phyloP scores from a whole-genome alignment of 2,888 invertebrate species.

The Lycocerus yunnanus region DNA sequence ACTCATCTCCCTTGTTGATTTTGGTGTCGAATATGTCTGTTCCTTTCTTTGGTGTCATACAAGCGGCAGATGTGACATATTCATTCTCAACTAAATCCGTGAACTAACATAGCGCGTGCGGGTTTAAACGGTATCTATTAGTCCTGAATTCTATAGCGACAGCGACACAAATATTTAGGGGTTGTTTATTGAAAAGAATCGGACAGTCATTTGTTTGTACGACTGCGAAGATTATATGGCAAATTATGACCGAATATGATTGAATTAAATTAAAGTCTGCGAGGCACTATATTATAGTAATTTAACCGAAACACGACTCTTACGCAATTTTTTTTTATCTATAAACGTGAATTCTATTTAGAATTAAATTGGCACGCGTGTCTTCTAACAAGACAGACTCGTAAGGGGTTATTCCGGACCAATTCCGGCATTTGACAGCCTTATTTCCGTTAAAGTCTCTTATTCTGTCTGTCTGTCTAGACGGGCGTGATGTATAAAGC shows the following conservation, averaged over 20 bases:
- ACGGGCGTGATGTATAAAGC: constrained; percentile 22
- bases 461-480: constrained; percentile 34
- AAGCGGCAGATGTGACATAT: constrained; percentile 32
- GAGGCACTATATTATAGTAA: not conserved
- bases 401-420: constrained; percentile 34
- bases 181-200: constrained; percentile 6
- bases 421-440: constrained; percentile 36
- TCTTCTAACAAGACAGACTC: constrained; percentile 34
- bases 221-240: constrained; percentile 27
- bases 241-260: constrained; percentile 32
- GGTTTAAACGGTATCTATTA: constrained; percentile 37
- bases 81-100: constrained; percentile 32
- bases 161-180: constrained; percentile 15
- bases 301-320: not conserved
- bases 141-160: constrained; percentile 29
- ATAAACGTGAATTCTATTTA: constrained; percentile 14
- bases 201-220: not conserved
- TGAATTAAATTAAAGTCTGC: constrained; percentile 21
- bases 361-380: constrained; percentile 33
- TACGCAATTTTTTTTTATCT: constrained; percentile 1
- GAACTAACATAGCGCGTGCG: constrained; percentile 35
- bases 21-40: constrained; percentile 4
- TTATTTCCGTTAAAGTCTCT: constrained; percentile 31
- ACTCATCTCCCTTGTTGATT: constrained; percentile 15
- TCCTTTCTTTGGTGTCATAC: constrained; percentile 3